Conservation (phyloP, 2,113 vertebrate species). For the Oostethus manadensis region DNA sequence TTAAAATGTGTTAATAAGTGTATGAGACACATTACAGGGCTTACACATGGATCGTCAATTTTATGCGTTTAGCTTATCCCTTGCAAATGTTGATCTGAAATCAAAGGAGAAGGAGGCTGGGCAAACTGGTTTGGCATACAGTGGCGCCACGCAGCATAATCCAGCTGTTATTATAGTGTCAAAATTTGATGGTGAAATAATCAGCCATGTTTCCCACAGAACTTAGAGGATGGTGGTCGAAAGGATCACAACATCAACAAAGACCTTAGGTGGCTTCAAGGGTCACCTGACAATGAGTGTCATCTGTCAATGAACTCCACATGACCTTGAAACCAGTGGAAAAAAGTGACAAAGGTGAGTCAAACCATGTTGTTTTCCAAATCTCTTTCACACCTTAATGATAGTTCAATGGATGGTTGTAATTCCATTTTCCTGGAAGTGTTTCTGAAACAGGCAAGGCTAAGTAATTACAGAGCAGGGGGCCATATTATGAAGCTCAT, state of each 20-base stretch:
- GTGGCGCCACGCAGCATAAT: too few relatives aligned
- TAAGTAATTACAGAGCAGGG: conserved; percentile 52
- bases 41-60: too few relatives aligned
- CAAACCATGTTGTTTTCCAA: neutral
- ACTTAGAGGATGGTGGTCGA: neutral
- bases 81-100: too few relatives aligned
- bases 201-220: conserved; percentile 3
- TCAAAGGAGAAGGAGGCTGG: too few relatives aligned
- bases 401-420: conserved; percentile 35
- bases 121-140: too few relatives aligned
- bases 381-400: neutral
- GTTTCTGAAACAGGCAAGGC: conserved; percentile 39
- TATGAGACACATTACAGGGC: too few relatives aligned
- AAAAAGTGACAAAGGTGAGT: conserved; percentile 14
- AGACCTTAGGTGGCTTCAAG: conserved; percentile 25
- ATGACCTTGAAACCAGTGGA: conserved; percentile 19
- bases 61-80: too few relatives aligned
- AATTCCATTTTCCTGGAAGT: conserved; percentile 50
- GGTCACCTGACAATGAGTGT: conserved; percentile 26
- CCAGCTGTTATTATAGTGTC: neutral
- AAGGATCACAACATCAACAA: conserved; percentile 1
- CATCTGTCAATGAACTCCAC: conserved; percentile 30
- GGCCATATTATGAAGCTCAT: conserved; percentile 47
- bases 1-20: too few relatives aligned
- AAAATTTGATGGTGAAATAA: neutral